Percentiles rank a stretch among this genome's conserved stretches.
phyloP scores from a whole-genome alignment of 2,888 invertebrate genomes.

The Parochlus steinenii region DNA sequence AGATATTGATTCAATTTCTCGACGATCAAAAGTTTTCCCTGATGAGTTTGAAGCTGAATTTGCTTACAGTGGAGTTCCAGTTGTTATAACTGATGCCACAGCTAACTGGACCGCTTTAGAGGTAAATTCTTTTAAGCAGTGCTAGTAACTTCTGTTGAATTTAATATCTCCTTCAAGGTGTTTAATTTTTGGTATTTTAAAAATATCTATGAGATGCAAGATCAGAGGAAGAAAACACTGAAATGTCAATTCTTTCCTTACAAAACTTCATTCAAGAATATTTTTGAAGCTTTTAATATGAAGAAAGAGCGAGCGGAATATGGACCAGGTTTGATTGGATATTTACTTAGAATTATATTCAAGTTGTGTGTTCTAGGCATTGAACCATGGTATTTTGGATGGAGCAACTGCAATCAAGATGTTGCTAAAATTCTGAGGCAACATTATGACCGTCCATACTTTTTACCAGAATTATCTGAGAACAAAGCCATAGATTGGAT shows the following conservation, averaged over 20 bases:
- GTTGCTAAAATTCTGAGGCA: slow-evolving; percentile 59
- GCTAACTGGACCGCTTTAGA: slow-evolving; percentile 61
- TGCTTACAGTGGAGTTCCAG: slow-evolving; percentile 63
- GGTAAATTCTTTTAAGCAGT: slow-evolving; percentile 21
- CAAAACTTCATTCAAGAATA: slow-evolving; percentile 62
- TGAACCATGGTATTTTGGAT: slow-evolving; percentile 47
- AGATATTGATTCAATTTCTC: slow-evolving; percentile 42
- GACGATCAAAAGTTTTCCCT: slow-evolving; percentile 47
- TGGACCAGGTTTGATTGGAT: slow-evolving; percentile 10
- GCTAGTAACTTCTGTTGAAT: background rate
- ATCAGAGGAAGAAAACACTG: slow-evolving; percentile 35
- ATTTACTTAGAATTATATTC: background rate
- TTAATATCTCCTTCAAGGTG: slow-evolving; percentile 24
- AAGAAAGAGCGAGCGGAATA: slow-evolving; percentile 44
- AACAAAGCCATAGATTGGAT: slow-evolving; percentile 89
- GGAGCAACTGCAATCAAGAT: slow-evolving; percentile 86
- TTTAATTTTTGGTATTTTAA: slow-evolving; percentile 77
- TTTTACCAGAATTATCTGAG: slow-evolving; percentile 71
- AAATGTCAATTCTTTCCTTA: slow-evolving; percentile 92
- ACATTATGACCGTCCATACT: slow-evolving; percentile 75
- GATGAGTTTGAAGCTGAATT: slow-evolving; percentile 53
- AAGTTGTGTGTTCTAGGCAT: slow-evolving; percentile 20
- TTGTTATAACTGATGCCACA: slow-evolving; percentile 72
- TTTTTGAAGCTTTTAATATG: slow-evolving; percentile 75
- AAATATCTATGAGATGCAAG: slow-evolving; percentile 45